Base-by-base conservation (phyloP, 2,113 vertebrate species). In the Catharus fuscescens region DNA sequence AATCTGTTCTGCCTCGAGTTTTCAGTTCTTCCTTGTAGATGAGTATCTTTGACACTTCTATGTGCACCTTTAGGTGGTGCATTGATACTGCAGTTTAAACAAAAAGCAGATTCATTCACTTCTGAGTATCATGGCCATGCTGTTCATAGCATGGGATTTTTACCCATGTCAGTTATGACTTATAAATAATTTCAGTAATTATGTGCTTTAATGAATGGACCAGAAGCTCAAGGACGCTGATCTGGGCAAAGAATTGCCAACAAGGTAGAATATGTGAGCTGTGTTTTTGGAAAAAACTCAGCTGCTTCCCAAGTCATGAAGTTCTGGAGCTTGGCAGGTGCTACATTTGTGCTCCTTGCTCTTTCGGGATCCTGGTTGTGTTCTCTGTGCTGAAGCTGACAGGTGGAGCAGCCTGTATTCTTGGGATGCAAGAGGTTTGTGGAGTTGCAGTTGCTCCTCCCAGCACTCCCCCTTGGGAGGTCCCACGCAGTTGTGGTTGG, bases 111-210 rank as follows among this genome's bases (percentile, higher is more conserved):
- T 59, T 50, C 0, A 18, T 48, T 61, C 10, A 13, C 24, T 42
- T 72, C 15, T 29, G 9, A 77, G 24, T 25, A 8, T 69, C 0
- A 0, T 59, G 32, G 4, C 69, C 16, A 5, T 70, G 60, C 19
- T 77, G 8, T 50, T 62, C 24, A 18, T 8, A 61, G 36, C 32
- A 4, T 29, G 17, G 61, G 24, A 26, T 10, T 80, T 70, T 70
- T 88, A 28, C 53, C 57, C 1, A 1, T 29, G 29, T 78, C 21
- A 52, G 2, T 19, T 57, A 4, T 1, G 4, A 65, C 34, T 18
- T 36, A 0, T 28, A 18, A 52, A 52, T 32, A 28, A 32, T 59
- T 83, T n/a, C 40, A 21, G 0, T 57, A 45, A 2, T 47, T 6
- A 4, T 3, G 1, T 70, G 8, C 34, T 74, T 34, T 10, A 65